Base-by-base conservation (phyloP, 2,113 vertebrate species). In the Notarius quadriscutis region DNA sequence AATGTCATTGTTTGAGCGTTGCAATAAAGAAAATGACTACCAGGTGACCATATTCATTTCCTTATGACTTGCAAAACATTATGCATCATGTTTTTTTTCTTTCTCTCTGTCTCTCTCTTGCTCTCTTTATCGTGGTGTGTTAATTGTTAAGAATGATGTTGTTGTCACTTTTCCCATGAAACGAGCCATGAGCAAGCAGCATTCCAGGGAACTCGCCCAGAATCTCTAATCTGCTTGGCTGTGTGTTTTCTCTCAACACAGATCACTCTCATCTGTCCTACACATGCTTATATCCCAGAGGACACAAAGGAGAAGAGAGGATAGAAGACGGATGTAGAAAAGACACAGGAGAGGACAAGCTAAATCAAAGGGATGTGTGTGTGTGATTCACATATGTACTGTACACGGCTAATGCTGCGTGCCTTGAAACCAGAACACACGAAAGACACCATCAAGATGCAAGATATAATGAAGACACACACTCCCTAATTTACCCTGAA, bases 221-320 rank as follows among this genome's bases (percentile, higher is more conserved):
- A 55, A 22, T 60, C 27, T 51, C 55, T 83, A 78, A 81, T 62
- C 65, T 85, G 86, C 84, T 88, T 87, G 63, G 67, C 63, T 27
- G 60, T 80, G 53, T 78, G 81, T 86, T 84, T 84, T 77, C 51
- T 89, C 84, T 85, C 83, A 34, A 51, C 77, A 27, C 67, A 86
- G 83, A 84, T 67, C 79, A 78, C 84, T 69, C 67, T 90, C 89
- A 91, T 88, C 89, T 90, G 91, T 79, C 84, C 57, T 83, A 69
- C 89, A 90, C 83, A 88, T 90, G 89, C 60, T 86, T 62, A 71
- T 81, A 81, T 71, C 50, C 53, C 63, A 79, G 48, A 75, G 20
- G 48, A 79, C 80, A 81, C 34, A 63, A 74, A 65, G 22, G 2
- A 74, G 55, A 72, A 60, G 34, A 67, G 25, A 5, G n/a, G 30